These are phyloP conservation scores for Ophion slaviceki DNA, from an alignment of 2,888 invertebrate genomes.

Conservation along the genomic window DNA sequence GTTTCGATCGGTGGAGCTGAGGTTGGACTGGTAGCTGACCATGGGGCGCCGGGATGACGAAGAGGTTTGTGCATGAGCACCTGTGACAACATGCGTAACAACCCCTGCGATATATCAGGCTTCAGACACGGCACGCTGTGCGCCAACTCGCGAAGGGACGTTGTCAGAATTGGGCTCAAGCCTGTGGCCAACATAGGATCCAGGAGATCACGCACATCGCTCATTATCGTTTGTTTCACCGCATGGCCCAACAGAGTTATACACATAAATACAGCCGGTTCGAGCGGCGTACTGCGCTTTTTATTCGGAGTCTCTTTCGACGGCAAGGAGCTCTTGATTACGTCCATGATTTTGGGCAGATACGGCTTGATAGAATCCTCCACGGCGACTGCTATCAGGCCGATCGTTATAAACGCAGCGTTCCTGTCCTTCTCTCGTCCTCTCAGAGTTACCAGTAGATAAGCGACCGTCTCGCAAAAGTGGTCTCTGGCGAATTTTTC, in stretches of 20 bases:
- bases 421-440: slow-evolving; percentile 94
- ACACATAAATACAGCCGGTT: slow-evolving; percentile 96
- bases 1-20: slow-evolving; percentile 84
- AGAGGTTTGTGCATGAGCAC: slow-evolving; percentile 94
- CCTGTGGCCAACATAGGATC: slow-evolving; percentile 97
- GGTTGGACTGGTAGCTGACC: slow-evolving; percentile 84
- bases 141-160: slow-evolving; percentile 95
- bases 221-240: slow-evolving; percentile 90
- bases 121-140: slow-evolving; percentile 94
- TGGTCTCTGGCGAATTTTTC: slow-evolving; percentile 91
- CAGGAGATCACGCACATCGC: slow-evolving; percentile 92
- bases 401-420: slow-evolving; percentile 95
- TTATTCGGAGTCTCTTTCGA: slow-evolving; percentile 91
- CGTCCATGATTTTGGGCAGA: slow-evolving; percentile 93
- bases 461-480: slow-evolving; percentile 90
- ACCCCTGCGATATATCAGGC: slow-evolving; percentile 95
- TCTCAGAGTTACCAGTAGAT: slow-evolving; percentile 90
- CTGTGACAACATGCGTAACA: slow-evolving; percentile 95
- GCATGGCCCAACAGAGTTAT: slow-evolving; percentile 96
- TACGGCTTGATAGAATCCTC: slow-evolving; percentile 92
- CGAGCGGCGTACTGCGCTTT: slow-evolving; percentile 88
- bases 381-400: slow-evolving; percentile 95
- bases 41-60: slow-evolving; percentile 91
- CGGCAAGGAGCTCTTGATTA: slow-evolving; percentile 91
- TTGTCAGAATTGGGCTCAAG: slow-evolving; percentile 94